Conservation (phyloP, 1,140 invertebrate species). For the Sinella curviseta region DNA sequence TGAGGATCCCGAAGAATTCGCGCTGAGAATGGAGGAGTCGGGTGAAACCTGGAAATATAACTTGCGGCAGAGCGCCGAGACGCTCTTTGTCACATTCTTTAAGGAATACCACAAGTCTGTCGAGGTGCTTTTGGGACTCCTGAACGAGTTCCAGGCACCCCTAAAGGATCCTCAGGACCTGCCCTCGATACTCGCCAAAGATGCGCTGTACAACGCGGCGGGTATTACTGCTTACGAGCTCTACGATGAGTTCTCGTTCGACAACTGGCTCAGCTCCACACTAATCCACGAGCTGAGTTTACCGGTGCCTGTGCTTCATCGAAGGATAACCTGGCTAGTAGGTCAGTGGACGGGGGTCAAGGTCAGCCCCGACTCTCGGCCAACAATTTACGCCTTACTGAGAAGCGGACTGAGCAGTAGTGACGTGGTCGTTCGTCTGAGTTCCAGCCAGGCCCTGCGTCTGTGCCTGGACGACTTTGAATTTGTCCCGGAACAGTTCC, state of each 20-base stretch:
- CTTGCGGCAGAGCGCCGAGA: slow-evolving; percentile 83
- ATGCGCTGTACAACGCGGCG: slow-evolving; percentile 93
- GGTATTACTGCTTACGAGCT: slow-evolving; percentile 86
- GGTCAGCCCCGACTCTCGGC: slow-evolving; percentile 73
- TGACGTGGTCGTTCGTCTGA: slow-evolving; percentile 79
- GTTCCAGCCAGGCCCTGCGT: slow-evolving; percentile 74
- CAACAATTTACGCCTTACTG: slow-evolving; percentile 76
- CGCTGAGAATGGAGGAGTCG: slow-evolving; percentile 67
- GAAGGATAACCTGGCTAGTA: slow-evolving; percentile 84
- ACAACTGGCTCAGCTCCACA: slow-evolving; percentile 85
- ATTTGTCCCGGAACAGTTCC: slow-evolving; percentile 81
- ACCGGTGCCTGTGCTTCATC: slow-evolving; percentile 77
- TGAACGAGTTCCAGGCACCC: slow-evolving; percentile 64
- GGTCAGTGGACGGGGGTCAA: slow-evolving; percentile 84
- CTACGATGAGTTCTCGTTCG: slow-evolving; percentile 90
- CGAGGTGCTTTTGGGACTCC: slow-evolving; percentile 73
- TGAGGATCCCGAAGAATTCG: slow-evolving; percentile 82
- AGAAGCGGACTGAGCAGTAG: slow-evolving; percentile 66
- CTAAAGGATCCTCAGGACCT: slow-evolving; percentile 68
- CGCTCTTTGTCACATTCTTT: slow-evolving; percentile 79
- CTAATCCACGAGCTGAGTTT: slow-evolving; percentile 75
- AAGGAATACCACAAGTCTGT: slow-evolving; percentile 70
- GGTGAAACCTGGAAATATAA: slow-evolving; percentile 91
- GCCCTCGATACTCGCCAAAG: slow-evolving; percentile 77
- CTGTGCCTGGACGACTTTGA: slow-evolving; percentile 87